A percentile compares a stretch with the other conserved stretches of the same genome.
Evolutionary conservation across 2,888 invertebrate species (phyloP).

Genomic region (Ennomos quercinarius): DNA sequence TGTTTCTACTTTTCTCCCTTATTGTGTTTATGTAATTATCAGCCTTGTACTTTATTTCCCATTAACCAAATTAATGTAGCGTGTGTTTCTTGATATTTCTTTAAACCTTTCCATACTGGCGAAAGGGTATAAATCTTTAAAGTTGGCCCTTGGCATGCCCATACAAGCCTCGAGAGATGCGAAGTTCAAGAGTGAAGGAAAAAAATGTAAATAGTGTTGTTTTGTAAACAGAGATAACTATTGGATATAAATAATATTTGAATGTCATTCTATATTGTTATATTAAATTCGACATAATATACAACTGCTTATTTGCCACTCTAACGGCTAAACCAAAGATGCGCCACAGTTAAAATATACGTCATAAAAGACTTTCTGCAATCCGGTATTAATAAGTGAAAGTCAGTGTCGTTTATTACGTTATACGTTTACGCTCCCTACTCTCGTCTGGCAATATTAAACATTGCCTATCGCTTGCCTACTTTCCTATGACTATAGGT

Average conservation of each 20-base stretch:
- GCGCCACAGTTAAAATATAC: no score
- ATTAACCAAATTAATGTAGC: not conserved
- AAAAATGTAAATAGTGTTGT: not conserved
- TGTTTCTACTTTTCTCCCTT: not conserved
- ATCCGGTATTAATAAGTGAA: conserved; percentile 17
- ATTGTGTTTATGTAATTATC: not conserved
- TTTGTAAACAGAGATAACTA: no score
- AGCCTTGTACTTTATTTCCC: not conserved
- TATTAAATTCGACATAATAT: no score
- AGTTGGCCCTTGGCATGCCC: conserved; percentile 6
- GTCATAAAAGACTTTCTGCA: not conserved
- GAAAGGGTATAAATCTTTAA: conserved; percentile 8
- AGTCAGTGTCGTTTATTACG: conserved; percentile 7
- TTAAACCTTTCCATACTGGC: not conserved
- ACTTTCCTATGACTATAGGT: no score
- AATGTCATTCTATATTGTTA: no score
- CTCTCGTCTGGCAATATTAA: no score
- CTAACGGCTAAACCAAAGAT: no score
- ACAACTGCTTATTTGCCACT: not conserved
- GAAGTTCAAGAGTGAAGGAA: conserved; percentile 12
- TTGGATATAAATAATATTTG: no score
- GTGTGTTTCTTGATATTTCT: conserved; percentile 10
- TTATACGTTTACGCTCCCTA: no score
- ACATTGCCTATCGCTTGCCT: no score
- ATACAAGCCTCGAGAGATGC: not conserved